These are phyloP conservation scores for Laticauda colubrina DNA, from an alignment of 2,113 vertebrate species.

Conservation along the genomic window DNA sequence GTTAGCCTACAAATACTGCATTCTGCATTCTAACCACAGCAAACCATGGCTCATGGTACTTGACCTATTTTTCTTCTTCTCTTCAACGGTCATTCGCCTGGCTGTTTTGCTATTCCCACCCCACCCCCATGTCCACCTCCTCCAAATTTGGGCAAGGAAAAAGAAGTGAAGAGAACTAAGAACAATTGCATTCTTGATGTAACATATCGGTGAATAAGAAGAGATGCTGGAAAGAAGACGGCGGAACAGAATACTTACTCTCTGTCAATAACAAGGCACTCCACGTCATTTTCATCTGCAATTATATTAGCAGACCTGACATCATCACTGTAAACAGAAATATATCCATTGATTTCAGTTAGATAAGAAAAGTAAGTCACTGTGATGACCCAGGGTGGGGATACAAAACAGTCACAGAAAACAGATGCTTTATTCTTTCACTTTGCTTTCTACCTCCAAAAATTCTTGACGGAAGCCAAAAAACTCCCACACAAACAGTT, in stretches of 20 bases:
- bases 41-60: too few relatives aligned
- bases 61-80: not conserved
- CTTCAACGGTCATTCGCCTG: not conserved
- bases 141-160: not conserved
- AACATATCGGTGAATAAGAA: not conserved
- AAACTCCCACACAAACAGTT: too few relatives aligned
- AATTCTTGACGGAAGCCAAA: too few relatives aligned
- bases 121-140: not conserved
- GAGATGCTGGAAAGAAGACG: not conserved
- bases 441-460: too few relatives aligned
- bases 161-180: not conserved
- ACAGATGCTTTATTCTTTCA: too few relatives aligned
- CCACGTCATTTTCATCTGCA: constrained; percentile 83
- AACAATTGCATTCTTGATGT: not conserved
- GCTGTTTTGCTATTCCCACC: not conserved
- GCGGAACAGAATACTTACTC: constrained; percentile 77
- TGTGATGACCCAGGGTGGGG: too few relatives aligned
- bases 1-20: too few relatives aligned
- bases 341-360: not conserved
- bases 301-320: constrained; percentile 92
- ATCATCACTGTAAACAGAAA: constrained; percentile 80
- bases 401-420: too few relatives aligned
- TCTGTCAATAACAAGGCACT: constrained; percentile 89
- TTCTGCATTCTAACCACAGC: too few relatives aligned
- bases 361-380: not conserved